Evolutionary conservation across 2,113 vertebrate species (phyloP), one percentile per base, ranked within the genome.

Genomic region (Irena cyanogastra): DNA sequence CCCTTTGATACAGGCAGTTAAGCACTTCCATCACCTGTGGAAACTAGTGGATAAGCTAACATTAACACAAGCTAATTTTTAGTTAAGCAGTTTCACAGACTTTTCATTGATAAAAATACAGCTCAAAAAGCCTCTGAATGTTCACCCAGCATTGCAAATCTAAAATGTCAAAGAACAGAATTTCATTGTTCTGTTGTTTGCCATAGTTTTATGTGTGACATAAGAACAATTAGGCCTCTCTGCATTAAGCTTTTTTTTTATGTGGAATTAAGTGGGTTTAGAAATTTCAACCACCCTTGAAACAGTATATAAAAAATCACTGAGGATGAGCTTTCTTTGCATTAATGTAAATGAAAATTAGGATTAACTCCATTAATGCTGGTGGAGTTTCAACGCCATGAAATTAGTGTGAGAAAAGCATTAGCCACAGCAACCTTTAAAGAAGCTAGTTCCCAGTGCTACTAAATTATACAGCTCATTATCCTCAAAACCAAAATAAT

Each of bases 81-180:
- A 91, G 65, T 90, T 92, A 96, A 96, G 76, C 24, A 59, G 35
- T 86, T 96, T 90, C 77, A 84, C 70, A 91, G 77, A 78, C 35
- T 75, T 90, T 94, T 94, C 39, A 57, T 75, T 91, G 89, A 85
- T 83, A 85, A 94, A 95, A 89, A 80, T 41, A 89, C 61, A 82
- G 28, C 69, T 89, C 57, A 82, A 90, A 89, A 97, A 92, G 91
- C 77, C 86, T 93, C 95, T 68, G 87, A 88, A 91, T 91, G 35
- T 90, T 96, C 75, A 85, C 88, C 16, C 26, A 96, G 74, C 59
- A 82, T 22, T 30, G 33, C 19, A 91, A 87, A 93, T 82, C 44
- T 94, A 70, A 96, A 95, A 92, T 94, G 87, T 87, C 89, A 83
- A 76, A 71, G 65, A 97, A 92, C 39, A 90, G 68, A 72, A 71